phyloP scores from a whole-genome alignment of 2,888 invertebrate species.

The Coelinius sp. region DNA sequence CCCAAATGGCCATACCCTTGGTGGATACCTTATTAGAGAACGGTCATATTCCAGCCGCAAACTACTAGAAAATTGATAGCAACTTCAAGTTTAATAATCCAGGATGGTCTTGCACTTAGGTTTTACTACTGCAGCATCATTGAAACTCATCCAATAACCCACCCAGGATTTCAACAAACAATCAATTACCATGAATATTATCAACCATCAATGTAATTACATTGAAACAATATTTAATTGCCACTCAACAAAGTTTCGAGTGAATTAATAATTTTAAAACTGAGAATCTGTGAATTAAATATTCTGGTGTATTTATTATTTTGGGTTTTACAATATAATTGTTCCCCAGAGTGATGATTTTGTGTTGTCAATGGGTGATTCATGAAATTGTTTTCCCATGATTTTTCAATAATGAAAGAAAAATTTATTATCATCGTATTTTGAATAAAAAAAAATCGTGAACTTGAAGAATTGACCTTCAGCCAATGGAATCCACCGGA shows the following conservation, averaged over 20 bases:
- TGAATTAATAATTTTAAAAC: background rate
- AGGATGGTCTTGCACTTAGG: slow-evolving; percentile 23
- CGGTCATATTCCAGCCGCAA: slow-evolving; percentile 58
- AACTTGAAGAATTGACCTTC: background rate
- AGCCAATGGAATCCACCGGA: background rate
- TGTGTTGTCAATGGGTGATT: background rate
- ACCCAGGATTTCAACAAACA: background rate
- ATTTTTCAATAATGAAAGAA: background rate
- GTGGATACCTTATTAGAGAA: slow-evolving; percentile 51
- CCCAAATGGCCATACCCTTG: slow-evolving; percentile 36
- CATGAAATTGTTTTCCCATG: background rate
- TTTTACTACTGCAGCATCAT: background rate
- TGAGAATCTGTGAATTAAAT: background rate
- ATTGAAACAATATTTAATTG: background rate
- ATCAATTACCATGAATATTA: background rate
- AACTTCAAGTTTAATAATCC: slow-evolving; percentile 59
- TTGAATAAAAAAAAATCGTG: background rate
- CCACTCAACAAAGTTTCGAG: background rate
- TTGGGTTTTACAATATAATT: slow-evolving; percentile 3
- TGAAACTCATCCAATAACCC: background rate
- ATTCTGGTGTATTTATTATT: background rate
- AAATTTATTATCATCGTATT: background rate
- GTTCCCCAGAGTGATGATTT: background rate
- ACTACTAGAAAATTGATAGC: slow-evolving; percentile 64
- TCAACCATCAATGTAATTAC: background rate